Base-by-base conservation (phyloP, 2,113 vertebrate genomes). In the Cyprinodon brontotheroides region DNA sequence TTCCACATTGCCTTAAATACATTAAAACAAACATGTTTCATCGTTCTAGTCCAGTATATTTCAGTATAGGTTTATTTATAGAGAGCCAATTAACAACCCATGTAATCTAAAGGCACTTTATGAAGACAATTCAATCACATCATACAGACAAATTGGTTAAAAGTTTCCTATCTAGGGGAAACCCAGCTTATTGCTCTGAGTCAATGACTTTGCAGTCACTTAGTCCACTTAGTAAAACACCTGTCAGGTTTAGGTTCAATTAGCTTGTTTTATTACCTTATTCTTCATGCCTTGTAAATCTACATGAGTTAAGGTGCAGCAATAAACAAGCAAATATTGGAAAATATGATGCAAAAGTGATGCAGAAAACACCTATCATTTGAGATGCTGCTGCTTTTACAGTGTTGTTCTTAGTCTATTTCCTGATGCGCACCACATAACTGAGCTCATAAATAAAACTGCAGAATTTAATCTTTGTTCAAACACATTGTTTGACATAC, bases 371-470 rank as follows among this genome's bases (percentile, higher is more conserved):
- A 37, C 14, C 20, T 53, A 75, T 68, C 22, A 20, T 59, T 63
- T 66, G 53, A 67, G 36, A 36, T 70, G 10, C 62, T 66, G 41
- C 57, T 68, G 60, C 11, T 29, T 36, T 67, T 57, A 40, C 3
- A 1, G 36, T 65, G 47, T 38, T 22, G 15, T 67, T 66, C 0
- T 3, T 41, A 38, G 47, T 75, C 70, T 63, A 39, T 68, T 57
- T 68, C 9, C 59, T 47, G 38, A 71, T 62, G 57, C 45, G 13
- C 36, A 60, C 47, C 63, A 67, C 43, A 62, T 57, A 66, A 41
- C 62, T 4, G 17, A 41, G 36, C 59, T 76, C 22, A 57, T 76
- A 61, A 63, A 81, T 64, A 64, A 67, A 67, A 41, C 73, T 71
- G 39, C 7, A 75, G 63, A 53, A 63, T 14, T 37, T n/a, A 9